Evolutionary conservation across 2,113 vertebrate genomes (phyloP), one percentile per base, ranked within the genome.

Genomic region (Prunella fulvescens): DNA sequence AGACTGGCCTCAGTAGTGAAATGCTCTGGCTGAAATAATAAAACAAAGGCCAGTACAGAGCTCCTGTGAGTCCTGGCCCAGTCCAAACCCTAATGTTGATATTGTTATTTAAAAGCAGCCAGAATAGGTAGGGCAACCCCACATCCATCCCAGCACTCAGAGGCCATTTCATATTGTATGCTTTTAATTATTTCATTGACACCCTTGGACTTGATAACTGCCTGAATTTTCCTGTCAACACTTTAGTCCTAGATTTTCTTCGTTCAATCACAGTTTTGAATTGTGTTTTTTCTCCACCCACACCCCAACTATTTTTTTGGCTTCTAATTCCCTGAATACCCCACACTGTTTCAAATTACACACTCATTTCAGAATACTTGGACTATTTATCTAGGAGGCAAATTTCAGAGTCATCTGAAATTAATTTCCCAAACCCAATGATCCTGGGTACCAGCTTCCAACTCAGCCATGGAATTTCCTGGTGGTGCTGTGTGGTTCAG

Each of bases 401-500:
- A 86, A 96, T 97, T 96, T 97, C 87, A 95, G 88, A 95, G 92
- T 42, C 97, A 97, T 96, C 77, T 97, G 97, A 96, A 96, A 94
- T 97, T 96, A 93, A 97, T 97, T 97, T 97, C 89, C 92, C 33
- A 14, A 86, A 78, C 96, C 94, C 93, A 89, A 47, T 83, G 95
- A 96, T 97, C 93, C 94, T 96, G 94, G 95, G 97, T 97, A 97
- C 97, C 97, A 97, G 95, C 95, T 92, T 97, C 96, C 96, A 96
- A 65, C 86, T 66, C 93, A 92, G 77, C 95, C 35, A 0, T 89
- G 97, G 97, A 96, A 97, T 97, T 97, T 97, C 97, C 97, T 97
- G 95, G 6, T 87, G 54, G 85, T 7, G 80, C 64, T 65, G 77
- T 2, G 0, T 40, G 86, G 69, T 74, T 95, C 20, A 39, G 94